Evolutionary conservation across 2,113 vertebrate genomes (phyloP), one percentile per base, ranked within the genome.

Genomic region (Circaetus cinerascens): DNA sequence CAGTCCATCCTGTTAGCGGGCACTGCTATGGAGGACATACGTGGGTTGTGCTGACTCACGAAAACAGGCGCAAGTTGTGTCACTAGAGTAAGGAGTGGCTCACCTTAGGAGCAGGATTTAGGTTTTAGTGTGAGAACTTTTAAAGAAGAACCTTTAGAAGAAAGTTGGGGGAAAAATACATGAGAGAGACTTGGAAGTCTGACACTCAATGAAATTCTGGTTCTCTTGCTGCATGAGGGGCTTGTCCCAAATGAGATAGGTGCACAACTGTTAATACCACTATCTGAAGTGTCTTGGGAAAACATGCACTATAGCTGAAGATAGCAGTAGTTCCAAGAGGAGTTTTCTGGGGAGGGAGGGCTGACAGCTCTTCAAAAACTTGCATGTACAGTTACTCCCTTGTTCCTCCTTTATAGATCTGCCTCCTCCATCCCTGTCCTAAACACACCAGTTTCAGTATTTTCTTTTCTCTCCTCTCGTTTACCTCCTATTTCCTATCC

Each of bases 21-120:
- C 7, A 3, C 45, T 36, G 51, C 72, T 55, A 0, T 4, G 20
- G 15, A 86, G 43, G 45, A 66, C 79, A 74, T 62, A 41, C 4
- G 62, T 48, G 26, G 48, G 13, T 41, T 82, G 48, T 88, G 91
- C 83, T 94, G 95, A 89, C 72, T 93, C 83, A 75, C 9, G 46
- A 64, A 57, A 68, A 40, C 34, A 60, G 64, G 60, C 27, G 51
- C 62, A 50, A 13, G 32, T 91, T 93, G 64, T 11, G 3, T 78
- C 86, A 92, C 30, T 19, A 45, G 56, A 60, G 38, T 34, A 77
- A 84, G 86, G 91, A 94, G 91, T 72, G 86, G 68, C 76, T 94
- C 56, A 29, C 91, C 94, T 78, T 48, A 64, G 60, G 57, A 95
- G 62, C 57, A 85, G 77, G 83, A 77, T 64, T 46, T 69, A 78